Conservation (phyloP, 2,113 vertebrate species). For the Sula dactylatra region DNA sequence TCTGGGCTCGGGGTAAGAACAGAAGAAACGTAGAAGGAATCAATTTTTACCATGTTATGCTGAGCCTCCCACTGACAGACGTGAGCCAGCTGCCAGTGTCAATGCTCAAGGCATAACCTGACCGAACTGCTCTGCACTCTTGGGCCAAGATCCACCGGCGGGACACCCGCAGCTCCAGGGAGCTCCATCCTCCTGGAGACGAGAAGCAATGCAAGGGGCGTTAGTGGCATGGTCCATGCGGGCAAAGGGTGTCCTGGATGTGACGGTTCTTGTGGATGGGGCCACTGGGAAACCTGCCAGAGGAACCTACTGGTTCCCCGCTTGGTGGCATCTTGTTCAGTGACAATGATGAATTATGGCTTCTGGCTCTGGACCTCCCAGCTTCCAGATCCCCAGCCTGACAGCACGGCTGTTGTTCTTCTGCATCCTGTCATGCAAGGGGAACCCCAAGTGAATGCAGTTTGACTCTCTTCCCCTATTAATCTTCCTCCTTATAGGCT, state of each 20-base stretch:
- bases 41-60: slow-evolving; percentile 24
- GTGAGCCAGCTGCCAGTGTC: not conserved
- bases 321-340: accelerated
- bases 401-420: not conserved
- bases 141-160: not conserved
- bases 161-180: not conserved
- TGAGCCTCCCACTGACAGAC: slow-evolving; percentile 32
- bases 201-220: accelerated
- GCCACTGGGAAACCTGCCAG: not conserved
- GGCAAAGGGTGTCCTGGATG: not conserved
- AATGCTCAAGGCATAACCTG: not conserved
- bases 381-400: not conserved
- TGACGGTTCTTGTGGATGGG: accelerated
- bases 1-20: slow-evolving; percentile 24
- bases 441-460: not conserved
- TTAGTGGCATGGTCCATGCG: accelerated
- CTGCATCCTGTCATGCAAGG: not conserved
- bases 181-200: not conserved
- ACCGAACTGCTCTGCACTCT: accelerated
- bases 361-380: not conserved
- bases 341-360: not conserved
- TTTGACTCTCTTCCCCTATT: not conserved
- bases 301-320: not conserved
- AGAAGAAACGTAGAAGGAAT: slow-evolving; percentile 36
- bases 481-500: not conserved